A percentile compares a stretch with the other conserved stretches of the same genome.
Conservation (phyloP, 1,140 invertebrate genomes). For the Drosophila kohkoa region DNA sequence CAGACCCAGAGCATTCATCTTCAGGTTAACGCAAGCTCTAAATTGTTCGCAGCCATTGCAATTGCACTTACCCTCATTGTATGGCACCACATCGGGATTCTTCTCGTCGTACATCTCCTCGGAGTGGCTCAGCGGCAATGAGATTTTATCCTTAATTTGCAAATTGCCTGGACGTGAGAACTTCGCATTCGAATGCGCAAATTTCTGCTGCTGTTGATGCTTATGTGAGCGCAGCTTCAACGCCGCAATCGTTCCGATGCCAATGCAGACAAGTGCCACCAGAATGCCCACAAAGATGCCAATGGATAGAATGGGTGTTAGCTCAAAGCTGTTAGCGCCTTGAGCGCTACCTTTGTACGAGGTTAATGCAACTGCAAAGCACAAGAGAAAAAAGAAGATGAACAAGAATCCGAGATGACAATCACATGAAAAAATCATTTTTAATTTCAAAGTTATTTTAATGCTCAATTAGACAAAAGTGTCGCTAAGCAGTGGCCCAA, state of each 20-base stretch:
- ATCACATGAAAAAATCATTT: constrained; percentile 28
- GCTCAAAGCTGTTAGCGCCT: constrained; percentile 87
- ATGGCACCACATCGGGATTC: constrained; percentile 94
- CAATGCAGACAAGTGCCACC: constrained; percentile 89
- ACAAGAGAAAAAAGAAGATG: not conserved
- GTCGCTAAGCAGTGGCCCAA: constrained; percentile 5
- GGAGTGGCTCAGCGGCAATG: constrained; percentile 88
- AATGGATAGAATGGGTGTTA: constrained; percentile 89
- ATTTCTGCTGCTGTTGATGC: constrained; percentile 84
- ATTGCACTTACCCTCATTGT: constrained; percentile 91
- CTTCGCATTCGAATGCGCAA: constrained; percentile 83
- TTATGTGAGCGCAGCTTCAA: constrained; percentile 88
- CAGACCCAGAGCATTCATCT: constrained; percentile 65
- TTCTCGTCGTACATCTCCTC: constrained; percentile 92
- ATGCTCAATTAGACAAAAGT: constrained; percentile 41
- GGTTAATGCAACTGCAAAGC: constrained; percentile 71
- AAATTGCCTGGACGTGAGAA: constrained; percentile 87
- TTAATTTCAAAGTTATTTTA: constrained; percentile 33
- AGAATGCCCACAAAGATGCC: constrained; percentile 91
- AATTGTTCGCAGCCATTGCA: not conserved
- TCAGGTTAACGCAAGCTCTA: constrained; percentile 29
- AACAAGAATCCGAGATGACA: not conserved
- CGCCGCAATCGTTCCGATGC: constrained; percentile 89
- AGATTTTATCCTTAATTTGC: constrained; percentile 89
- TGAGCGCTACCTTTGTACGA: constrained; percentile 86